Evolutionary conservation across 2,113 vertebrate species (phyloP).

Genomic region (Aleadryas rufinucha): DNA sequence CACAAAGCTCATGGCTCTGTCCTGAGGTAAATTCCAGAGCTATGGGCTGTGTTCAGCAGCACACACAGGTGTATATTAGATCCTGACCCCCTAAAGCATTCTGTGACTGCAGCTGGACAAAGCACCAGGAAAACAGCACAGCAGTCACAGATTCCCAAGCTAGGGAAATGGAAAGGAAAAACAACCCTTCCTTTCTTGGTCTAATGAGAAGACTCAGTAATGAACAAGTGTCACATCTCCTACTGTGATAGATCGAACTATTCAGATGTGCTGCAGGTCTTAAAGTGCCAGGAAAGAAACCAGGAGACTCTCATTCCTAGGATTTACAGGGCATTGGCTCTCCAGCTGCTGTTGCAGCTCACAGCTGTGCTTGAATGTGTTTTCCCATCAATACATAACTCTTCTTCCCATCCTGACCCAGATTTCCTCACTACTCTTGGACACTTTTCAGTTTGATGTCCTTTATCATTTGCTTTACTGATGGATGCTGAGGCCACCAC

Average conservation of each 20-base stretch:
- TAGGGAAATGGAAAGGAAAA: background rate
- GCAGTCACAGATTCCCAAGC: rapidly evolving
- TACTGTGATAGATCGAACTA: background rate
- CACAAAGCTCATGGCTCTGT: background rate
- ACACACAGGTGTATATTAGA: rapidly evolving
- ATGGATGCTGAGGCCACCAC: background rate
- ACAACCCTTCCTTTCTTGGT: background rate
- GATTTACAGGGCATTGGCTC: background rate
- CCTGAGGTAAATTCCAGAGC: background rate
- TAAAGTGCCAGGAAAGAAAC: background rate
- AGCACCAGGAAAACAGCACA: background rate
- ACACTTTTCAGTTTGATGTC: background rate
- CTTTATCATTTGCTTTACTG: background rate
- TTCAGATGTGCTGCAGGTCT: background rate
- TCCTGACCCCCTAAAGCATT: background rate
- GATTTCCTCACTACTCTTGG: background rate
- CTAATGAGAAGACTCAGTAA: background rate
- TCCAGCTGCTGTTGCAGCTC: background rate
- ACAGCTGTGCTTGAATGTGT: background rate
- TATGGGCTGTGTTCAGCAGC: background rate
- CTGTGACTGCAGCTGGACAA: background rate
- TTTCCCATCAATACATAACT: too few species aligned
- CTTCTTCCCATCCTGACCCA: background rate
- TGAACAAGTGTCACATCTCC: background rate
- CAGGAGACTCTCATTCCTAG: background rate